Evolutionary conservation across 2,888 invertebrate species (phyloP).

Genomic region (Keiferia lycopersicella): DNA sequence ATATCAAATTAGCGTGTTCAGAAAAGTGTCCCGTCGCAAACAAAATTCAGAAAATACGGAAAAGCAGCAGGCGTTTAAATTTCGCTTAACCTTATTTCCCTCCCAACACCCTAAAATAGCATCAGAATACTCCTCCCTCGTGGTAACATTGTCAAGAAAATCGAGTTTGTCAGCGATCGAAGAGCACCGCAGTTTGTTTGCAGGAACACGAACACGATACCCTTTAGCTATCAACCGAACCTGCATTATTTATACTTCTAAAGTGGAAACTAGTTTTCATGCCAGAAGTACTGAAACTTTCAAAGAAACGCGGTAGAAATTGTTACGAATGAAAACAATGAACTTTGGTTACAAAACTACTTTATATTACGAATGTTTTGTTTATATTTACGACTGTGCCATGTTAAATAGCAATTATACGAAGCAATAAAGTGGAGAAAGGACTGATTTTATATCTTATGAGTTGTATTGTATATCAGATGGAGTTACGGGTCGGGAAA

Average conservation of each 20-base stretch:
- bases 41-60: background rate
- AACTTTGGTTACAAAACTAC: background rate
- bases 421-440: slow-evolving; percentile 42
- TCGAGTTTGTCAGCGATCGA: slow-evolving; percentile 49
- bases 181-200: slow-evolving; percentile 25
- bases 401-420: slow-evolving; percentile 43
- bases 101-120: slow-evolving; percentile 18
- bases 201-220: background rate
- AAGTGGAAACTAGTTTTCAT: background rate
- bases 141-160: slow-evolving; percentile 54
- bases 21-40: background rate
- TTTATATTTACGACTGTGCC: slow-evolving; percentile 26
- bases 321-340: background rate
- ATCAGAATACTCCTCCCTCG: slow-evolving; percentile 25
- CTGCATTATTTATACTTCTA: background rate
- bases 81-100: slow-evolving; percentile 22
- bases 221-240: background rate
- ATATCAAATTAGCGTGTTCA: background rate
- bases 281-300: background rate
- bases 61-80: slow-evolving; percentile 7
- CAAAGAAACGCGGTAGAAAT: background rate
- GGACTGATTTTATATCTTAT: slow-evolving; percentile 43
- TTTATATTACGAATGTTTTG: background rate
- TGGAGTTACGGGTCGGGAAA: slow-evolving; percentile 48
- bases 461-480: slow-evolving; percentile 44